Conservation (phyloP, 2,113 vertebrate genomes). For the Irena cyanogastra region DNA sequence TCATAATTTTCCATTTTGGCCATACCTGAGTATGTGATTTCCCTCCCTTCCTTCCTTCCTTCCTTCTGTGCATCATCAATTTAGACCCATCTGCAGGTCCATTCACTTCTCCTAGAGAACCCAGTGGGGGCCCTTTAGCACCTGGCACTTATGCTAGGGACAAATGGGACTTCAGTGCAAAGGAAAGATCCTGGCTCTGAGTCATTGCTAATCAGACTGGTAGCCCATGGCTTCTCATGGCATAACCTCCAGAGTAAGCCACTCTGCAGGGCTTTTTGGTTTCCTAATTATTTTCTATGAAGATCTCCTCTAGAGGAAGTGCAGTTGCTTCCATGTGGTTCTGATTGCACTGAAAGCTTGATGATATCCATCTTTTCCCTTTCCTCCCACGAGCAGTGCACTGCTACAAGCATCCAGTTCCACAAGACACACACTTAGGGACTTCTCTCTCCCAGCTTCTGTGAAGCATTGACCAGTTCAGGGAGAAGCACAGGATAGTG, state of each 20-base stretch:
- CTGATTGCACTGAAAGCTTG: not conserved
- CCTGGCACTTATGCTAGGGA: not conserved
- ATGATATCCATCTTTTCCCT: not conserved
- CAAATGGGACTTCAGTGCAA: not conserved
- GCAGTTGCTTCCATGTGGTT: not conserved
- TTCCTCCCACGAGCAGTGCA: not conserved
- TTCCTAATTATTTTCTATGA: not conserved
- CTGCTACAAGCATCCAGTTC: not conserved
- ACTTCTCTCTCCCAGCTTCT: not conserved
- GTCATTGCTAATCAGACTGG: not conserved
- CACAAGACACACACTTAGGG: not conserved
- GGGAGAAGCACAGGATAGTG: not conserved
- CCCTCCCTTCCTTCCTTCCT: not conserved
- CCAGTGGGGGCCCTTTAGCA: not conserved
- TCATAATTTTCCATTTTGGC: not conserved
- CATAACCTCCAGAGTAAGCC: not conserved
- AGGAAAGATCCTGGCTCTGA: not conserved
- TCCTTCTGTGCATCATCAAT: not conserved
- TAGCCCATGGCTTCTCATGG: not conserved
- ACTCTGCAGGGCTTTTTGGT: not conserved
- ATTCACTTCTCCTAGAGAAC: not conserved
- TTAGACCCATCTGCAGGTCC: not conserved
- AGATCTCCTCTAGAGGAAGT: not conserved
- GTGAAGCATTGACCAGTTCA: not conserved
- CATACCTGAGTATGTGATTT: not conserved